Evolutionary conservation across 2,113 vertebrate species (phyloP), one percentile per base, ranked within the genome.

Genomic region (Otocyon megalotis): DNA sequence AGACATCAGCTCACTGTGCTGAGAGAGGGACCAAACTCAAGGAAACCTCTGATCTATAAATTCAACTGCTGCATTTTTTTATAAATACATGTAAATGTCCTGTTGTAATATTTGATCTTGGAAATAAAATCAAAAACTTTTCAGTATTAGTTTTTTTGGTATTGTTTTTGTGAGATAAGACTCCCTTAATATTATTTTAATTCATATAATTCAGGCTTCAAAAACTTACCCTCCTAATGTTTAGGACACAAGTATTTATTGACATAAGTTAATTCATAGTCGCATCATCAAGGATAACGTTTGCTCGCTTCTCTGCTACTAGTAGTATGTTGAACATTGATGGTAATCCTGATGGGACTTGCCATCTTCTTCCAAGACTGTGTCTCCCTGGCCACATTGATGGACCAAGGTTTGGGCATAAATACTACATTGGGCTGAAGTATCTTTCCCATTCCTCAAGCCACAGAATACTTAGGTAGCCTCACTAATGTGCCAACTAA

Each of bases 1-100:
- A 98, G 97, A 98, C 97, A 98, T 98, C 98, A 98, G 98, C 97
- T 99, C 98, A 98, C 98, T 98, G 97, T 98, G 98, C 98, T 98
- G 98, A 98, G 97, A 97, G 98, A 98, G 98, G 98, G 98, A 99
- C 98, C 98, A 99, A 99, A 98, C 98, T 98, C 98, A 98, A 99
- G 98, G 98, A 98, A 98, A 99, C 98, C 98, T 99, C 98, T 99
- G 98, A 99, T 98, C 98, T 99, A 98, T 98, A 98, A 98, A 98
- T 97, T 98, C 97, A 99, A 99, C 98, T 99, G 99, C 99, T 99
- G 98, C 99, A 99, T 99, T 99, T 99, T 98, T 99, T 99, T 99
- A 99, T 99, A 99, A 98, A 99, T 99, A 99, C 98, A 97, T 99
- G 99, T 99, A 99, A 99, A 99, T 99, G 98, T 98, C 98, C 98